Evolutionary conservation across 2,113 vertebrate genomes (phyloP).

Genomic region (Anoura caudifer): DNA sequence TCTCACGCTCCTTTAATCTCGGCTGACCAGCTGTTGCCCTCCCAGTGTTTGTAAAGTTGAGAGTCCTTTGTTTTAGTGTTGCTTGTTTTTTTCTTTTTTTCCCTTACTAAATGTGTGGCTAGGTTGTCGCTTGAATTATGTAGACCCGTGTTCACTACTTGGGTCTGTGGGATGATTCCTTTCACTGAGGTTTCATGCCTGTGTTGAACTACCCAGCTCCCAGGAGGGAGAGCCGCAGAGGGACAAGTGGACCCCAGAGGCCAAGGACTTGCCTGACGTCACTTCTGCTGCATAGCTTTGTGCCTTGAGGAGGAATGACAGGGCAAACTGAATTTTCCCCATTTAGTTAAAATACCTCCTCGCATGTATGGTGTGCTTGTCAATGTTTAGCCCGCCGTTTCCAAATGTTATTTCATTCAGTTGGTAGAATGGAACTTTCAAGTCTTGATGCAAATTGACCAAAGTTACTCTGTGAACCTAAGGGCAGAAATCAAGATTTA

Average conservation of each 20-base stretch:
- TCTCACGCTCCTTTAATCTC: conserved; percentile 74
- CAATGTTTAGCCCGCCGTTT: background rate
- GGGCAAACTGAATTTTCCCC: background rate
- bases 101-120: background rate
- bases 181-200: conserved; percentile 12
- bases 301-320: background rate
- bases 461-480: background rate
- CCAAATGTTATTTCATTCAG: background rate
- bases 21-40: conserved; percentile 74
- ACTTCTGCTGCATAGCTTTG: background rate
- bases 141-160: background rate
- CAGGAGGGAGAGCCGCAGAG: background rate
- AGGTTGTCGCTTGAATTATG: conserved; percentile 38
- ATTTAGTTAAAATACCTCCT: background rate
- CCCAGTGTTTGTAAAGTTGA: conserved; percentile 76
- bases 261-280: background rate
- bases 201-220: background rate
- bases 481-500: background rate
- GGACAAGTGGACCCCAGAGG: background rate
- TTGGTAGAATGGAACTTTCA: background rate
- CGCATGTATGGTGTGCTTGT: background rate
- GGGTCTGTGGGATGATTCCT: background rate
- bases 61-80: conserved; percentile 76
- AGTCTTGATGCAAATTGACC: background rate
- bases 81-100: background rate